These are phyloP conservation scores for Albula goreensis DNA, from an alignment of 2,113 vertebrate genomes.

Conservation along the genomic window DNA sequence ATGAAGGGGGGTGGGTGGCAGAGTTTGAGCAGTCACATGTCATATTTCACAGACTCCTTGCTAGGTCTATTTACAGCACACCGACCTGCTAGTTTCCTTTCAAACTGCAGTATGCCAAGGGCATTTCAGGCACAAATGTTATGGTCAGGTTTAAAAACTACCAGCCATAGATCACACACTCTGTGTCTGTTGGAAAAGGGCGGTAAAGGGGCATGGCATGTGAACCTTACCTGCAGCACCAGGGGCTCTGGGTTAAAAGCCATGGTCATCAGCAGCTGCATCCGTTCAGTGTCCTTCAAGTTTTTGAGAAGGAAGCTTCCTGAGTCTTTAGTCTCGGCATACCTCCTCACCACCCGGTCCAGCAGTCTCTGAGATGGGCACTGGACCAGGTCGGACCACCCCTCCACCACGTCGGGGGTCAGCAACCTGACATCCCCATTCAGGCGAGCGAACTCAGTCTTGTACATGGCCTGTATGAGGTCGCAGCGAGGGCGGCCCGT, in stretches of 20 bases:
- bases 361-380: slow-evolving; percentile 96
- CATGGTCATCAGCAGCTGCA: slow-evolving; percentile 96
- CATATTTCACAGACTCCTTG: slow-evolving; percentile 59
- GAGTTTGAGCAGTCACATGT: slow-evolving; percentile 30
- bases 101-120: slow-evolving; percentile 33
- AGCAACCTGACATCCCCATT: slow-evolving; percentile 96
- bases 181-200: not conserved
- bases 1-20: slow-evolving; percentile 35
- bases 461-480: slow-evolving; percentile 92
- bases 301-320: slow-evolving; percentile 97
- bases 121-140: slow-evolving; percentile 43
- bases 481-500: slow-evolving; percentile 92
- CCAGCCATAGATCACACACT: slow-evolving; percentile 37
- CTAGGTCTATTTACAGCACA: slow-evolving; percentile 51
- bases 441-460: slow-evolving; percentile 92
- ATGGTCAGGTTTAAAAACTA: slow-evolving; percentile 34
- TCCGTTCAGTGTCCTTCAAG: slow-evolving; percentile 95
- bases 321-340: slow-evolving; percentile 97
- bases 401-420: slow-evolving; percentile 94
- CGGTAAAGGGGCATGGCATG: not conserved
- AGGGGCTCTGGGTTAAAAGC: slow-evolving; percentile 98
- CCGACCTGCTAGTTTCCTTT: slow-evolving; percentile 43
- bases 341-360: slow-evolving; percentile 92
- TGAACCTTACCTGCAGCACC: slow-evolving; percentile 84
- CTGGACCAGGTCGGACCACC: slow-evolving; percentile 98